phyloP scores from a whole-genome alignment of 2,797 vertebrate species.

The Gambusia yucatana region DNA sequence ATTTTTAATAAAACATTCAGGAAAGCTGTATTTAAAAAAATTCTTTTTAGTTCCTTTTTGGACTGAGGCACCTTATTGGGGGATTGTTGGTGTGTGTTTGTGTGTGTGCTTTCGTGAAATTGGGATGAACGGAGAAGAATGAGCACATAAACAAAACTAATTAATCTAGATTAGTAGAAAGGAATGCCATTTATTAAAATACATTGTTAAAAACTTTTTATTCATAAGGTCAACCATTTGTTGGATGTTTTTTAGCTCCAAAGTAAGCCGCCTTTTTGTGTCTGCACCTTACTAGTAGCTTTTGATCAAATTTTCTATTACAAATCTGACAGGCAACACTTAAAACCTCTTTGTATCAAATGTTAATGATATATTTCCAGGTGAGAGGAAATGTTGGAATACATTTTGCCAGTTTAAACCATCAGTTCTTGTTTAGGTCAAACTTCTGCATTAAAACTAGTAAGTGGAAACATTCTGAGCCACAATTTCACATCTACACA shows the following conservation, averaged over 20 bases:
- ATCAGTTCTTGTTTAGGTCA: constrained; percentile 28
- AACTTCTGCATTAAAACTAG: constrained; percentile 30
- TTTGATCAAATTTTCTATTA: constrained; percentile 4
- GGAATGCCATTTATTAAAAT: too few relatives aligned
- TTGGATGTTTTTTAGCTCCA: background rate
- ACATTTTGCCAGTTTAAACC: constrained; percentile 33
- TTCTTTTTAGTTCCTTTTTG: too few relatives aligned
- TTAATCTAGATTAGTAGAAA: too few relatives aligned
- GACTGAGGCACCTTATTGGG: too few relatives aligned
- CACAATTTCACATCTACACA: constrained; percentile 40
- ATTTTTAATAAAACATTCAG: too few relatives aligned
- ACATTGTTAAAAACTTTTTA: background rate
- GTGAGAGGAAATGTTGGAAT: constrained; percentile 17
- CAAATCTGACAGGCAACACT: constrained; percentile 7
- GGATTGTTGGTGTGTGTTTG: too few relatives aligned
- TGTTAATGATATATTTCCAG: constrained; percentile 25
- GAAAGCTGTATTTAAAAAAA: too few relatives aligned
- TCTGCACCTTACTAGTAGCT: background rate
- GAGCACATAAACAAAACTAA: too few relatives aligned
- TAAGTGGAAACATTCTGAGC: constrained; percentile 22
- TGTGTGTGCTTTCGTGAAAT: too few relatives aligned
- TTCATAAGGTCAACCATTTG: background rate
- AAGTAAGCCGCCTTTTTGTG: background rate
- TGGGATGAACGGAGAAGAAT: too few relatives aligned
- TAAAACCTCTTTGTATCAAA: constrained; percentile 21